Percentiles rank a stretch among this genome's conserved stretches.
phyloP scores from a whole-genome alignment of 1,140 invertebrate species.

The Drosophila leontia region DNA sequence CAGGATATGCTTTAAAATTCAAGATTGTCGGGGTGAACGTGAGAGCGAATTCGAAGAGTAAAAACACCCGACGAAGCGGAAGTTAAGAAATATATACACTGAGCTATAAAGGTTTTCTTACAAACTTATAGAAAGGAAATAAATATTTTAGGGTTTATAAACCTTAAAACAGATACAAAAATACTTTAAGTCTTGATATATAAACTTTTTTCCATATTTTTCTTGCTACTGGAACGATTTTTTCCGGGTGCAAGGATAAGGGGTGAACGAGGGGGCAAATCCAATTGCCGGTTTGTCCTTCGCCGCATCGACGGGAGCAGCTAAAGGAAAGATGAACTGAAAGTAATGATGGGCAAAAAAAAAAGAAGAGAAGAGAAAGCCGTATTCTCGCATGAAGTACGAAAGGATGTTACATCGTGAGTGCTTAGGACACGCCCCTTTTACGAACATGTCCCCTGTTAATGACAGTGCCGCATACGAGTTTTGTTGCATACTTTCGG shows the following conservation, averaged over 20 bases:
- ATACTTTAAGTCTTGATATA: too few species aligned
- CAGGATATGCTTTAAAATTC: constrained; percentile 51
- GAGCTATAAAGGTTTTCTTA: background rate
- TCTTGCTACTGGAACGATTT: background rate
- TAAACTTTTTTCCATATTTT: background rate
- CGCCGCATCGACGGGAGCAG: constrained; percentile 17
- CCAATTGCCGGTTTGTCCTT: constrained; percentile 39
- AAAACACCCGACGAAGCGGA: constrained; percentile 2
- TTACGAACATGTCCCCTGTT: constrained; percentile 42
- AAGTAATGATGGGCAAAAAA: constrained; percentile 32
- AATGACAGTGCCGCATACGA: constrained; percentile 52
- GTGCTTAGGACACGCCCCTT: constrained; percentile 37
- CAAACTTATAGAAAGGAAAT: background rate
- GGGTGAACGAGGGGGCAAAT: constrained; percentile 12
- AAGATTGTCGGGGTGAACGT: constrained; percentile 16
- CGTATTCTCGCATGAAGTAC: constrained; percentile 26
- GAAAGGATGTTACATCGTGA: constrained; percentile 49
- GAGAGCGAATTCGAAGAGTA: background rate
- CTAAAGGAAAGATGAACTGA: constrained; percentile 10
- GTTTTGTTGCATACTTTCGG: constrained; percentile 63
- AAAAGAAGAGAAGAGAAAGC: background rate
- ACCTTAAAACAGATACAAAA: background rate
- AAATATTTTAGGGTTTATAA: background rate
- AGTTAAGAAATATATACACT: constrained; percentile 24
- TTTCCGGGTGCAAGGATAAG: constrained; percentile 1